These are phyloP conservation scores for Menidia beryllina DNA, from an alignment of 2,113 vertebrate genomes.

Conservation along the genomic window DNA sequence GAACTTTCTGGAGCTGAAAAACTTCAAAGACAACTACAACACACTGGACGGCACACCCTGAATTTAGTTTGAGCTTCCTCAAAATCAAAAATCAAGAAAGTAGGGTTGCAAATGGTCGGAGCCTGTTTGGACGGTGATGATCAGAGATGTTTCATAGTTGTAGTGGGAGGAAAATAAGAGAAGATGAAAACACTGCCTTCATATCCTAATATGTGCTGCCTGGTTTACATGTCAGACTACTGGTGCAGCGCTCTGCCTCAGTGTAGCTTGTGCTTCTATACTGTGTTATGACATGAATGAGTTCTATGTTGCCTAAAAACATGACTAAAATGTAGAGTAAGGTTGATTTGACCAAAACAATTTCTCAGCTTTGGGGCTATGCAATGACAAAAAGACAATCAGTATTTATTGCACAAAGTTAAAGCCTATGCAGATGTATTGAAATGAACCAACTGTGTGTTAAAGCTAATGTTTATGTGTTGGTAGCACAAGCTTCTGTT, in stretches of 20 bases:
- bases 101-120: conserved; percentile 33
- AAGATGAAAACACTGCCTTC: conserved; percentile 54
- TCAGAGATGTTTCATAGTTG: not conserved
- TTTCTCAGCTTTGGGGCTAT: conserved; percentile 41
- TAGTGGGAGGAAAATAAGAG: not conserved
- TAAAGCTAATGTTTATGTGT: conserved; percentile 18
- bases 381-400: conserved; percentile 72
- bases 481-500: conserved; percentile 18
- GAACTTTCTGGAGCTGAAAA: conserved; percentile 96
- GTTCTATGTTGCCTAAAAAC: conserved; percentile 1
- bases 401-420: conserved; percentile 71
- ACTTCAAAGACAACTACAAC: conserved; percentile 98
- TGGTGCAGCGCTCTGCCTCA: conserved; percentile 26
- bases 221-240: conserved; percentile 50
- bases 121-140: conserved; percentile 19
- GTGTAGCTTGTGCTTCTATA: conserved; percentile 19
- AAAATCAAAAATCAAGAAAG: not conserved
- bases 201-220: conserved; percentile 28
- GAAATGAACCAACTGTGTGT: conserved; percentile 33
- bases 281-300: conserved; percentile 46
- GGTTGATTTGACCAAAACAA: conserved; percentile 69
- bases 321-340: not conserved
- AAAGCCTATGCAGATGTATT: conserved; percentile 55
- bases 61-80: conserved; percentile 31
- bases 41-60: conserved; percentile 93